Percentiles rank a stretch among this genome's conserved stretches.
These are phyloP conservation scores for Palythoa grandis DNA, from an alignment of 92 coral and sea anemone species.

Conservation along the genomic window DNA sequence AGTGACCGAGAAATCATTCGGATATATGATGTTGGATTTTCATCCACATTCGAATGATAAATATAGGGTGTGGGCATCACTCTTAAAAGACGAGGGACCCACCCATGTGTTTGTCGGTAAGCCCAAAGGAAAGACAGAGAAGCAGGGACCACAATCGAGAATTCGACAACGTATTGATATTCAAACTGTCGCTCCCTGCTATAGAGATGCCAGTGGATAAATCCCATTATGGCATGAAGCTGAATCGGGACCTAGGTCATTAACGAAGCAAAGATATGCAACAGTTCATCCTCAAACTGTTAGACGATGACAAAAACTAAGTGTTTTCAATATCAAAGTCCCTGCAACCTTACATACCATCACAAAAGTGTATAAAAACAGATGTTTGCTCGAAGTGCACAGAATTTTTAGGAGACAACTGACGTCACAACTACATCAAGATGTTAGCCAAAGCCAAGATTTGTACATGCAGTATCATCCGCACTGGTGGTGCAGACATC, in stretches of 20 bases:
- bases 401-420: background rate
- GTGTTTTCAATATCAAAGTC: background rate
- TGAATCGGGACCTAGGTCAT: background rate
- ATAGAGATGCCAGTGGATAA: background rate
- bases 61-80: constrained; percentile 16
- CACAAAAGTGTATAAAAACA: background rate
- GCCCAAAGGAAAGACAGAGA: background rate
- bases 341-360: background rate
- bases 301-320: background rate
- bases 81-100: constrained; percentile 17
- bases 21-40: constrained; percentile 29
- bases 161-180: background rate
- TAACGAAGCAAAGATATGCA: background rate
- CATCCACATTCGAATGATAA: constrained; percentile 18
- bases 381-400: background rate
- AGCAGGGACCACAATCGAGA: background rate
- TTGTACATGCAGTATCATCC: background rate
- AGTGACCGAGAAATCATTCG: constrained; percentile 44
- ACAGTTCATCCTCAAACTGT: background rate
- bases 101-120: constrained; percentile 7
- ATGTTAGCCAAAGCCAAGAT: background rate
- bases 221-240: background rate
- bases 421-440: background rate
- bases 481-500: background rate
- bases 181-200: background rate